Evolutionary conservation across 2,797 vertebrate genomes (phyloP), one percentile per base, ranked within the genome.

Genomic region (Peromyscus melanophrys): DNA sequence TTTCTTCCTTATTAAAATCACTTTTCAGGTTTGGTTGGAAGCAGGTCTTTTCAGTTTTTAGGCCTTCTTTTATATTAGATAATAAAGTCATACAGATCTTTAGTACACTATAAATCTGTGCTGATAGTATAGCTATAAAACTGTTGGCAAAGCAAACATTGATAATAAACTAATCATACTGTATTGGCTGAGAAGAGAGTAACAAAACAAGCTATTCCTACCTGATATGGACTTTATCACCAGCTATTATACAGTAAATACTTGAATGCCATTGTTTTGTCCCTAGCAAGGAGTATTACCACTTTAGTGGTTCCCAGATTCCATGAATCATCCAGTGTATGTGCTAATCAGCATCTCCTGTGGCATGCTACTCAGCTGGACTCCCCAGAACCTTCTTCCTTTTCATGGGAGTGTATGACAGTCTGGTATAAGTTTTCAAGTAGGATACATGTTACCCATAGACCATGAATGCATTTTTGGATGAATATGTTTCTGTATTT

Each of bases 61-160:
- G 27, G 7, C 1, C 75, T 95, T 86, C 21, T 69, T 92, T 82
- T 9, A 69, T 82, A 94, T 46, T 82, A 65, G 52, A 94, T 85
- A 92, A 85, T 89, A 73, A n/a, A 86, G 29, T 89, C 55, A 16
- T 40, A 81, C 78, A 76, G n/a, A 96, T 49, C 52, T 95, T 80
- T 80, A 94, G 63, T 37, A 81, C 2, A 84, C 6, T 67, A 49
- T 95, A 90, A 87, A 91, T 95, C n/a, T 87, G 25, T 81, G 76
- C 52, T 92, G 83, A 69, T 95, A 89, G 69, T 94, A 43, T 19
- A 96, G 67, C 90, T 76, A 80, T 94, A 97, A 95, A 94, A 57
- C 75, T 61, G 87, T 85, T 69, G 59, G 65, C 55, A 96, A 93
- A 71, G 19, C 13, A 88, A 57, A 93, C 46, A 90, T n/a, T 89